Evolutionary conservation across 2,113 vertebrate genomes (phyloP), one percentile per base, ranked within the genome.

Genomic region (Mobula hypostoma): DNA sequence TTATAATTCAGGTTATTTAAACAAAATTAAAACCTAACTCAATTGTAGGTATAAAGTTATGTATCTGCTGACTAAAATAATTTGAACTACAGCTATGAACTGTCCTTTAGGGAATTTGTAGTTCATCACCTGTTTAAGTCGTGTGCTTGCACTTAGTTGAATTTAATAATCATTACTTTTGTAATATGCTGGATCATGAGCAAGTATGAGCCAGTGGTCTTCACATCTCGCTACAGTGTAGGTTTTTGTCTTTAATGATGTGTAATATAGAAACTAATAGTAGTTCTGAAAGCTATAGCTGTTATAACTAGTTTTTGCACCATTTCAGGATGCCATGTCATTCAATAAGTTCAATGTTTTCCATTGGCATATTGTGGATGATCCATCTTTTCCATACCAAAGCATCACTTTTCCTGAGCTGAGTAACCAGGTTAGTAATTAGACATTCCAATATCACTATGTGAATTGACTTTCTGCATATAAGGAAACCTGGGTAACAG

Each of bases 321-420:
- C 94, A 9, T 95, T 95, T 56, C 96, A 99, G 99, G 98, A 99
- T 96, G 97, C 97, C 11, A 99, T 99, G 99, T 97, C 98, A 76
- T 98, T 98, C 96, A 99, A 99, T 96, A 99, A 99, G 95, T 97
- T 98, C 83, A 99, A 99, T 80, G 98, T 99, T 94, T 97, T 99
- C 91, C 99, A 99, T 96, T 99, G 99, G 99, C 99, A 99, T 95
- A 97, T 99, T 91, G 98, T 99, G 58, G 99, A 99, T 27, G 99
- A 99, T 94, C 96, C 94, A 2, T 98, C 99, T 32, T 99, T 99
- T 95, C 99, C 99, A 1, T 99, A 98, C 94, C 95, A 98, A 95
- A 99, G 99, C 94, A 94, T 88, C 17, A 95, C 95, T 11, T 99
- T 99, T 95, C 98, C 99, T 1, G 96, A 98, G 61, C 96, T 99